Evolutionary conservation across 2,888 invertebrate species (phyloP).

Genomic region (Agrochola lychnidis): DNA sequence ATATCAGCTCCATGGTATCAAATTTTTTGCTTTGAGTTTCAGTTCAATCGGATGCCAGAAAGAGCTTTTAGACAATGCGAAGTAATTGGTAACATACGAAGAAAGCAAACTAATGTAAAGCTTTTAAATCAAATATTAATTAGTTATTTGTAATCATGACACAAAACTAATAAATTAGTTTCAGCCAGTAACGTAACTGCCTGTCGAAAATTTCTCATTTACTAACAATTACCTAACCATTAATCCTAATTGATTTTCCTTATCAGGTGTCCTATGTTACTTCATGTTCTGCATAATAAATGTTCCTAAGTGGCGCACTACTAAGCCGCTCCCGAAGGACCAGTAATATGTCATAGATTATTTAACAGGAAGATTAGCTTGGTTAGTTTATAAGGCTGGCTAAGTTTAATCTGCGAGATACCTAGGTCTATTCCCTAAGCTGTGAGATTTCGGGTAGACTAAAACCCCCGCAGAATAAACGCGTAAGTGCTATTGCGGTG

Average conservation of each 20-base stretch:
- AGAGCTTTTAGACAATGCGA: too few relatives aligned
- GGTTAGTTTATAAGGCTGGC: slow-evolving; percentile 13
- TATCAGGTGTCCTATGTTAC: slow-evolving; percentile 5
- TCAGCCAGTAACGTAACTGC: neutral
- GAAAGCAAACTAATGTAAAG: too few relatives aligned
- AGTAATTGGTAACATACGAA: too few relatives aligned
- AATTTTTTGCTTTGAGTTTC: too few relatives aligned
- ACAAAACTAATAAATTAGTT: slow-evolving; percentile 14
- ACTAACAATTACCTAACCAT: neutral
- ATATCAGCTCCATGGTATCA: too few relatives aligned
- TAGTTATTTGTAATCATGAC: neutral
- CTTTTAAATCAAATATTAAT: neutral
- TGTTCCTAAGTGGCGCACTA: slow-evolving; percentile 30
- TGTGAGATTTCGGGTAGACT: neutral
- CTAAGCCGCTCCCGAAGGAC: slow-evolving; percentile 25
- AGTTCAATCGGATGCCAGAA: too few relatives aligned
- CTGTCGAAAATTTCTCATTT: slow-evolving; percentile 6
- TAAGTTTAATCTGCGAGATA: slow-evolving; percentile 20
- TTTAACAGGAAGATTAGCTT: slow-evolving; percentile 37
- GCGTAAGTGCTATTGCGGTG: too few relatives aligned
- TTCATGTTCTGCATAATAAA: slow-evolving; percentile 40
- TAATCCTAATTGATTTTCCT: slow-evolving; percentile 18
- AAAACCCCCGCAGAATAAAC: neutral
- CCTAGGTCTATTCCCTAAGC: slow-evolving; percentile 10
- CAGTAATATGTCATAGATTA: slow-evolving; percentile 47